phyloP scores from a whole-genome alignment of 2,888 invertebrate species.

The Uropetala carovei region DNA sequence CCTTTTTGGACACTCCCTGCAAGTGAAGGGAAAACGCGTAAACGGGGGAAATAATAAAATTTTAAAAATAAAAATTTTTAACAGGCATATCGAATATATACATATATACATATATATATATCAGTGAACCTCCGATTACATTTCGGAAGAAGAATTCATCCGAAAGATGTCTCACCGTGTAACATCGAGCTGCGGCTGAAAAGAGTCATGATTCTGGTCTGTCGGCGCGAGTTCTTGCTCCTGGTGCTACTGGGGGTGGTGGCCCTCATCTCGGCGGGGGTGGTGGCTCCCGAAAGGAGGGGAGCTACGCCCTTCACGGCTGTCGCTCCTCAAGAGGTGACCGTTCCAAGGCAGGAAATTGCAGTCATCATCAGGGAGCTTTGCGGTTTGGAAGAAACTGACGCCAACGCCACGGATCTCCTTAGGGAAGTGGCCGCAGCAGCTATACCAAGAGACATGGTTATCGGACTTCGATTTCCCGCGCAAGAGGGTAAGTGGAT shows the following conservation, averaged over 20 bases:
- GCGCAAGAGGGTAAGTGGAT: not conserved
- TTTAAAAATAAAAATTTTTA: not conserved
- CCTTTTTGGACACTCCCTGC: too few relatives aligned
- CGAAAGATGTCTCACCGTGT: not conserved
- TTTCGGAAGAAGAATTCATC: not conserved
- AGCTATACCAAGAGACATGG: slow-evolving; percentile 34
- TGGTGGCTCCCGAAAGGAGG: not conserved
- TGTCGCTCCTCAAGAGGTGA: not conserved
- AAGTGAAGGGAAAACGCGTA: too few relatives aligned
- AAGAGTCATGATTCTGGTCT: slow-evolving; percentile 14
- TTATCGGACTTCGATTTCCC: slow-evolving; percentile 28
- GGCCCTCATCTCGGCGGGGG: not conserved
- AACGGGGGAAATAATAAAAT: too few relatives aligned
- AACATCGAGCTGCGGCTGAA: not conserved
- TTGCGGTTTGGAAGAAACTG: not conserved
- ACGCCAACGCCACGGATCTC: slow-evolving; percentile 39
- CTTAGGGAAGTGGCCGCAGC: slow-evolving; percentile 27
- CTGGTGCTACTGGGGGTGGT: slow-evolving; percentile 13
- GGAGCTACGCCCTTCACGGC: not conserved
- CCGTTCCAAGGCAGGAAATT: not conserved
- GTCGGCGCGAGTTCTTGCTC: not conserved
- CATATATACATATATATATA: not conserved
- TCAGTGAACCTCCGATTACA: not conserved
- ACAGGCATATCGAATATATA: not conserved
- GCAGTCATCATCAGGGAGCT: slow-evolving; percentile 34